Base-by-base conservation (phyloP, 2,888 invertebrate species). In the Pecten maximus region DNA sequence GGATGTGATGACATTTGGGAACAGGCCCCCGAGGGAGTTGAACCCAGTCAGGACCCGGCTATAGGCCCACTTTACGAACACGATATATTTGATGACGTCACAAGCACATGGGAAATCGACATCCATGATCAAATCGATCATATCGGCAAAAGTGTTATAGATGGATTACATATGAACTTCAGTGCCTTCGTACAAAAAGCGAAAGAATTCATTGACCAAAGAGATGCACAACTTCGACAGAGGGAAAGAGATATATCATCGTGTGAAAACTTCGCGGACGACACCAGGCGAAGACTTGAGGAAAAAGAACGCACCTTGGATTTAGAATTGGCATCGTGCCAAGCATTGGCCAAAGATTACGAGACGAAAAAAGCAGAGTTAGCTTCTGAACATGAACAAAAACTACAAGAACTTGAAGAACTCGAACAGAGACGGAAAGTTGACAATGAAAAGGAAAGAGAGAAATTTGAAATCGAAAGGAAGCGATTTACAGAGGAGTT, bases 61-160 rank as follows among this genome's bases (percentile, higher is more conserved):
- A 90, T 92, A 2, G 96, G 96, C 8, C 93, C 95, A 0, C 90
- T 96, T 23, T 93, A 94, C 88, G 95, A 96, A 86, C 94, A 95
- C 90, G 94, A 95, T 88, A 94, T 96, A 88, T 96, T 96, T 91
- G 95, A 95, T 60, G 95, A 96, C 90, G 93, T 95, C 40, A 95
- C 95, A 6, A 94, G 94, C 35, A 93, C 93, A 6, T 96, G 96
- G 96, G 96, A 96, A 91, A 89, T 95, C 23, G 95, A 96, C 89
- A 95, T 96, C 87, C 96, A 96, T 88, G 96, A 96, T 44, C 96
- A 96, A 92, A 96, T 96, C 40, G 95, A 96, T 60, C 94, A 95
- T 40, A 94, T 96, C 40, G 96, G 96, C 0, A 94, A 95, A 92
- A 94, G 93, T 44, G 94, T 96, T 74, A 91, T 95, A 87, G 95